These are phyloP conservation scores for Coracias cyanogaster DNA, from an alignment of 2,797 vertebrate genomes.

Conservation along the genomic window DNA sequence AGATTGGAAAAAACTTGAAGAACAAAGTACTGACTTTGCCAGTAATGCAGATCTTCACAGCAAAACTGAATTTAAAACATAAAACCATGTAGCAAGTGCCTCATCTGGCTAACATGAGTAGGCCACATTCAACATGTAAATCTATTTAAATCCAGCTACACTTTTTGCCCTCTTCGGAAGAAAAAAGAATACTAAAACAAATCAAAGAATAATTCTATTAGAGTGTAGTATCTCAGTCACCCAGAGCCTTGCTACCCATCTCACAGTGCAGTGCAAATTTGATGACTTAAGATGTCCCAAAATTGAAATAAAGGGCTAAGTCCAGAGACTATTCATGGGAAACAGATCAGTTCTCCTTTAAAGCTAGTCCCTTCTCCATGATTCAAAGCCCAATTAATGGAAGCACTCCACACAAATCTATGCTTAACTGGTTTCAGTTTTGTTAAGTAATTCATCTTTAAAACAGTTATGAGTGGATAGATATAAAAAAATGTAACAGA, in stretches of 20 bases:
- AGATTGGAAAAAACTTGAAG: not conserved
- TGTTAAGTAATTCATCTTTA: not conserved
- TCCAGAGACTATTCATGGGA: not conserved
- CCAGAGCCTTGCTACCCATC: not conserved
- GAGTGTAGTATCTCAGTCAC: not conserved
- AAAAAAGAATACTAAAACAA: not conserved
- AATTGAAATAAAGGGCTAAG: not conserved
- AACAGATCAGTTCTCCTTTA: not conserved
- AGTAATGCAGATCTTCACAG: not conserved
- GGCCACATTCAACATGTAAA: not conserved
- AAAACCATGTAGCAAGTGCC: not conserved
- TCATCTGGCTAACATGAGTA: not conserved
- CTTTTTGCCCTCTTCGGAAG: not conserved
- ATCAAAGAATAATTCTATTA: not conserved
- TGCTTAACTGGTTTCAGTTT: not conserved
- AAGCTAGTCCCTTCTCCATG: not conserved
- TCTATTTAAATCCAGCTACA: not conserved
- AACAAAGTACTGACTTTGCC: not conserved
- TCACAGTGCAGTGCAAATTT: not conserved
- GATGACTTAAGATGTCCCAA: not conserved
- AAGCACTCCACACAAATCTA: not conserved
- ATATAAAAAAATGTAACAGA: not conserved
- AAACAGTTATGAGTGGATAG: not conserved
- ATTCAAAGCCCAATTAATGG: not conserved
- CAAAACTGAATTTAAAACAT: not conserved